Base-by-base conservation (phyloP, 1,140 invertebrate genomes). In the Rhynchophorus ferrugineus region DNA sequence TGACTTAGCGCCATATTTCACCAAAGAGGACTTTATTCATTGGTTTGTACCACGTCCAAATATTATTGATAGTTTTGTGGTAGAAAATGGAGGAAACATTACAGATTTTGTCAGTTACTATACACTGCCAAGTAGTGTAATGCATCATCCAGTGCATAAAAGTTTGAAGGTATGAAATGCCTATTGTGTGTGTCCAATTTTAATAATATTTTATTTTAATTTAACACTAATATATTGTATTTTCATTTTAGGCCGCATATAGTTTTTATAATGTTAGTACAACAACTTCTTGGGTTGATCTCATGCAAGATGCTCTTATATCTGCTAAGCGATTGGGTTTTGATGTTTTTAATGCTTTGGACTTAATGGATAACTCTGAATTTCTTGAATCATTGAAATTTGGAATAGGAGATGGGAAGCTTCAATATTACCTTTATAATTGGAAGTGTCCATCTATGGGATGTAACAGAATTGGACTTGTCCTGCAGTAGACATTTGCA, bases 391-490 rank as follows among this genome's bases (percentile, higher is more conserved):
- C 89, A 33, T 73, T 99, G 5, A 99, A 99, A 73, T 99, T 99
- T 73, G 97, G 97, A 13, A 92, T 97, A 59, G 97, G 97, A 39
- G 97, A 99, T 78, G 97, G 97, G 22, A 97, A 98, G 76, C 78
- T 99, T 43, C 96, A 99, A 74, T 99, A 99, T 77, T 99, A 99
- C 77, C 77, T 99, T 57, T 99, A 97, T 73, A 99, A 99, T 74
- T 99, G 96, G 96, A 86, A 89, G 69, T 99, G 95, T 77, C 92
- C 94, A 20, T 78, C 82, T 58, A 94, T 99, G 80, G 72, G 78
- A 51, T 85, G 95, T 13, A 78, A 87, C 61, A 83, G 86, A 63
- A 82, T 87, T 61, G 85, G 83, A 57, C 76, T 87, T 64, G 84
- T 87, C 61, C 73, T 87, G 42, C 82, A 83, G 67, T 84, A 79